Evolutionary conservation across 2,113 vertebrate genomes (phyloP), one percentile per base, ranked within the genome.

Genomic region (Maccullochella peelii): DNA sequence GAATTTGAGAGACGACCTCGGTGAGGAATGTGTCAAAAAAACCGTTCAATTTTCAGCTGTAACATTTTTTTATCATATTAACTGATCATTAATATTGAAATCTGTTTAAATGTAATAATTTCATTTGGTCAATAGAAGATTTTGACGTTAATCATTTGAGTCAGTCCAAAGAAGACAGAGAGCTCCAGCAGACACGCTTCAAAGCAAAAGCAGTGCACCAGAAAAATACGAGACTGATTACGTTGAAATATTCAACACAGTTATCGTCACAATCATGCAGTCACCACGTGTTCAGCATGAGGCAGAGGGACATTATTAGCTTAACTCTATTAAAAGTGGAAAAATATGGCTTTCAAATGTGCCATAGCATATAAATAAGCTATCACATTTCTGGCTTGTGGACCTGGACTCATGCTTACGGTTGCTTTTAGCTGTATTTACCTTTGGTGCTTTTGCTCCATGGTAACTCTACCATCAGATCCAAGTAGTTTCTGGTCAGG

Each of bases 381-480:
- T 18, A 6, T 20, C 25, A 20, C 8, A 1, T 16, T 5, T 33
- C 21, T 21, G 38, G 27, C 15, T n/a, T 25, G 5, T 40, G 4
- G 21, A 61, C 6, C 38, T 27, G n/a, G 30, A 1, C 33, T 15
- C 49, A 1, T 20, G 8, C 8, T 16, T 33, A 38, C 38, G 1
- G 1, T 21, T 0, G 0, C 52, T 16, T 54, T 25, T 25, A 20
- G 15, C 33, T 81, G 49, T 5, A 23, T 59, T 85, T 82, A 98
- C 98, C 98, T 93, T 96, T 98, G 0, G 97, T 99, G 89, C 95
- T 97, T 91, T 97, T 99, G 89, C 94, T 97, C 98, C 98, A 99
- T 0, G 98, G 98, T 76, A 99, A 91, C 84, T 99, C 98, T 62
- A 99, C 97, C 98, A 99, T 99, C 82, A 99, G 94, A 66, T 99